Conservation (phyloP, 2,888 invertebrate species). For the Eumacrocentrus americanus region DNA sequence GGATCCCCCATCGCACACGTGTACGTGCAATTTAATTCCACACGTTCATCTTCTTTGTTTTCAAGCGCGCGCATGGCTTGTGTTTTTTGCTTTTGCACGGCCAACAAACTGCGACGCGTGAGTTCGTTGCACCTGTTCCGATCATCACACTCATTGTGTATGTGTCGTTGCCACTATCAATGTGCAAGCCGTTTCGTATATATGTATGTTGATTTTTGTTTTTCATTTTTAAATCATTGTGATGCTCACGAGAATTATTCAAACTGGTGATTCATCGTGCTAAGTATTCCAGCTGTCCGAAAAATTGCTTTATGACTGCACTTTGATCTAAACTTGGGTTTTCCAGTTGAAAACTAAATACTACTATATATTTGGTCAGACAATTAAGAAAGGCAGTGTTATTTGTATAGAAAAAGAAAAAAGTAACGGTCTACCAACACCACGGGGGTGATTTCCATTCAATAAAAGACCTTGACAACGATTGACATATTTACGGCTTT, state of each 20-base stretch:
- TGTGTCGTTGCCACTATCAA: neutral
- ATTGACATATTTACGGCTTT: conserved; percentile 39
- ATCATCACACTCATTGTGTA: neutral
- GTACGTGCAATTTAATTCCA: conserved; percentile 6
- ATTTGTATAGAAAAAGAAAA: too few species aligned
- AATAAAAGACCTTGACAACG: neutral
- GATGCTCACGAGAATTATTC: too few species aligned
- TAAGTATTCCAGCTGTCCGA: too few species aligned
- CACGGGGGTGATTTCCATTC: neutral
- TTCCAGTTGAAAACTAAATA: too few species aligned
- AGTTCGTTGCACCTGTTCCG: conserved; percentile 1
- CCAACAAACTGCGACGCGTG: neutral
- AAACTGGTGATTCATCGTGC: too few species aligned
- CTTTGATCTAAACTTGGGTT: too few species aligned
- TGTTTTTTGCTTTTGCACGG: neutral
- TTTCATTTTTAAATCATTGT: neutral
- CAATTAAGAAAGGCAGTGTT: too few species aligned
- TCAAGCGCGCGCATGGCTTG: neutral
- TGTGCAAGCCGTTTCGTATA: neutral
- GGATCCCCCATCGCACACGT: conserved; percentile 29
- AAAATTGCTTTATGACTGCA: too few species aligned
- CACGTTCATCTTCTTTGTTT: conserved; percentile 25
- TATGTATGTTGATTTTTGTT: neutral
- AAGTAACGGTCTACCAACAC: too few species aligned
- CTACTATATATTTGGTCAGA: too few species aligned